Conservation (phyloP, 2,797 vertebrate species). For the Oophaga sylvatica region DNA sequence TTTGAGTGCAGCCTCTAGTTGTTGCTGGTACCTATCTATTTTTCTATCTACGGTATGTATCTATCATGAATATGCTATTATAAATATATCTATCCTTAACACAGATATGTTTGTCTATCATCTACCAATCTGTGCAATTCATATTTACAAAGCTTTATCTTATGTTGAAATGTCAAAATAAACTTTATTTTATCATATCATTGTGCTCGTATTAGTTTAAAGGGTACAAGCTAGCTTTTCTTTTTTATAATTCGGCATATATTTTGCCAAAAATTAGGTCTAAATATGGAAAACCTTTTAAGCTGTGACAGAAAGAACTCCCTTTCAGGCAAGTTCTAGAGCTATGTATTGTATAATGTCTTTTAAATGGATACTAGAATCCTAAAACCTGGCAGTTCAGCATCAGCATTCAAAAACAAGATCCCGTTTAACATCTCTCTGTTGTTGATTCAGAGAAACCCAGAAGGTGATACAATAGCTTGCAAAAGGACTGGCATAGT, state of each 20-base stretch:
- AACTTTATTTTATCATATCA: background rate
- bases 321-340: slow-evolving; percentile 26
- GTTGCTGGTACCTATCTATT: no score
- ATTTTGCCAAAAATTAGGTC: background rate
- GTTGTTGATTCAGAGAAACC: slow-evolving; percentile 43
- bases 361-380: slow-evolving; percentile 31
- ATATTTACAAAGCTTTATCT: background rate
- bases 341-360: slow-evolving; percentile 18
- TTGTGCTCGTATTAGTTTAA: background rate
- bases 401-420: slow-evolving; percentile 24
- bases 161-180: background rate
- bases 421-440: slow-evolving; percentile 48
- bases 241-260: background rate
- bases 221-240: background rate
- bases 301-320: slow-evolving; percentile 23
- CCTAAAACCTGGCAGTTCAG: slow-evolving; percentile 1
- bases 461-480: slow-evolving; percentile 44
- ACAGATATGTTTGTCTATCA: no score
- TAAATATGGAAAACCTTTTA: slow-evolving; percentile 26
- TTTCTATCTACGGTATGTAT: no score
- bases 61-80: no score
- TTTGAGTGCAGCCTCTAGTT: no score
- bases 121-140: background rate
- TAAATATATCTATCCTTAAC: no score
- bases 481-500: slow-evolving; percentile 44